A percentile compares a stretch with the other conserved stretches of the same genome.
Conservation (phyloP, 2,113 vertebrate genomes). For the Rallus limicola region DNA sequence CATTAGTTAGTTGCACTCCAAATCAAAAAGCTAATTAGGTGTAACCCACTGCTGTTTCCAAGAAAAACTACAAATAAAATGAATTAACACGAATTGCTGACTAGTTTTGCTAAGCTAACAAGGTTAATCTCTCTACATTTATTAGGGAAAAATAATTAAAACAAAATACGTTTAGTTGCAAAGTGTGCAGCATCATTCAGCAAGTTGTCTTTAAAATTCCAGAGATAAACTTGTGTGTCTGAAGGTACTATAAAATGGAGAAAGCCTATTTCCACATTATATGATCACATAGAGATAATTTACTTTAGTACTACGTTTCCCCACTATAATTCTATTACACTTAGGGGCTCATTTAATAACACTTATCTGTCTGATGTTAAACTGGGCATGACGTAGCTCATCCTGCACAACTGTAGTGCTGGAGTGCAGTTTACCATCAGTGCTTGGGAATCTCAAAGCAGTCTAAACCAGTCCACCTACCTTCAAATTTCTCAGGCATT, state of each 20-base stretch:
- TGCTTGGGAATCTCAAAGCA: background rate
- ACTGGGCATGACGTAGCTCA: constrained; percentile 27
- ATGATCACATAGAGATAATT: constrained; percentile 35
- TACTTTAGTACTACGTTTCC: constrained; percentile 23
- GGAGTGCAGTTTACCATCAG: background rate
- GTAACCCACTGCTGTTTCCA: background rate
- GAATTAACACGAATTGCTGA: background rate
- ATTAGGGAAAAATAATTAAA: background rate
- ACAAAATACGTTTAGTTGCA: background rate
- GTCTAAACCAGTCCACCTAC: background rate
- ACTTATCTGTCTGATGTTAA: constrained; percentile 62
- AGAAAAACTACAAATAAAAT: background rate
- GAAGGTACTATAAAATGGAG: background rate
- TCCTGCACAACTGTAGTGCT: background rate
- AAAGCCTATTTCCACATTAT: constrained; percentile 12
- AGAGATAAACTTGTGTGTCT: background rate
- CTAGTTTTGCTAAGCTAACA: background rate
- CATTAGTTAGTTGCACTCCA: background rate
- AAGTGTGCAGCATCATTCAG: background rate
- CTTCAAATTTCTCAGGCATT: background rate
- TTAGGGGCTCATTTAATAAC: constrained; percentile 56
- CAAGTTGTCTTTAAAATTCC: background rate
- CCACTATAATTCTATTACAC: constrained; percentile 30
- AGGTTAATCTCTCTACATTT: background rate
- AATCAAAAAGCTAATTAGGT: background rate